Evolutionary conservation across 2,888 invertebrate genomes (phyloP).

Genomic region (Blera fallax): DNA sequence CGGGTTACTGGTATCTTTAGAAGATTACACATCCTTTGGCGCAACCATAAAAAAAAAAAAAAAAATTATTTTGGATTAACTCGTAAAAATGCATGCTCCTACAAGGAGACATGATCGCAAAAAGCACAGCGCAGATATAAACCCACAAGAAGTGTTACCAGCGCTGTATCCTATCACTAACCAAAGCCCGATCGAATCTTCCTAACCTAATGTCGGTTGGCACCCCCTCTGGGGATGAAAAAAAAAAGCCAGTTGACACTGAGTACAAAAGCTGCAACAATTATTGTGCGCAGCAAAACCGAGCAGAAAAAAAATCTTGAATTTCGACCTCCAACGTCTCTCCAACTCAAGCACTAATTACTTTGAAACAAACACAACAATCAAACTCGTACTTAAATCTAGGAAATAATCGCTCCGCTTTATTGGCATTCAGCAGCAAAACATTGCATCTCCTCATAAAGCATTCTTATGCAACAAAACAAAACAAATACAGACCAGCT

Average conservation of each 20-base stretch:
- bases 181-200: too few species aligned
- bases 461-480: constrained; percentile 23
- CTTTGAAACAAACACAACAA: neutral
- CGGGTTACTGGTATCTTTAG: too few species aligned
- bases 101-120: too few species aligned
- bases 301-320: neutral
- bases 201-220: too few species aligned
- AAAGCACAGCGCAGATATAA: too few species aligned
- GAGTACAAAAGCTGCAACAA: neutral
- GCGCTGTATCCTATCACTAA: too few species aligned
- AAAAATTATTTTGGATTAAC: too few species aligned
- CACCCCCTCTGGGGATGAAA: neutral
- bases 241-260: neutral
- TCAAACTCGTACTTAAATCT: constrained; percentile 6
- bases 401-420: constrained; percentile 1
- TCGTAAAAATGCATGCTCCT: too few species aligned
- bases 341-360: constrained; percentile 3
- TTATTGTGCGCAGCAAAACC: neutral
- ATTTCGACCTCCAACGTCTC: constrained; percentile 12
- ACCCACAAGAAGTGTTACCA: too few species aligned
- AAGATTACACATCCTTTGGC: too few species aligned
- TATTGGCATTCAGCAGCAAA: constrained; percentile 7
- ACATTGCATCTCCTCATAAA: neutral
- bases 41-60: too few species aligned
- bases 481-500: constrained; percentile 40